Evolutionary conservation across 2,888 invertebrate genomes (phyloP).

Genomic region (Drosophila maculinotata): DNA sequence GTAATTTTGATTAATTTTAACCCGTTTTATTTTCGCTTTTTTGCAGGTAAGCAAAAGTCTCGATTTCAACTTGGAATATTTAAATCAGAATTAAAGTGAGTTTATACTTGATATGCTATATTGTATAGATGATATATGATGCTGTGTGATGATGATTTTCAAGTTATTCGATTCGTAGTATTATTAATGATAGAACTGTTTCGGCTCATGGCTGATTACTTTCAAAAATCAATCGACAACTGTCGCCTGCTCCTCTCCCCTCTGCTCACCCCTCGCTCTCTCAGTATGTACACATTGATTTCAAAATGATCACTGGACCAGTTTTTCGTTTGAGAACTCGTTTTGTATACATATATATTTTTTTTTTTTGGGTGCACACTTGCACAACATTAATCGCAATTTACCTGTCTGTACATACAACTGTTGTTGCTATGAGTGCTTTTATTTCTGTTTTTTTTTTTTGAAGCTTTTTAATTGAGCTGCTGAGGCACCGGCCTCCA

Average conservation of each 20-base stretch:
- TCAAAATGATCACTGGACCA: constrained; percentile 64
- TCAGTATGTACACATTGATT: constrained; percentile 35
- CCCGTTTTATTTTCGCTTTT: neutral
- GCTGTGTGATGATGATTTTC: constrained; percentile 20
- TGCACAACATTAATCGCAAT: constrained; percentile 55
- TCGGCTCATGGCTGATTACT: constrained; percentile 70
- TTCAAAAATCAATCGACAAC: constrained; percentile 55
- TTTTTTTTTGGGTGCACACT: constrained; percentile 50
- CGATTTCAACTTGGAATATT: constrained; percentile 5
- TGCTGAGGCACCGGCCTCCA: constrained; percentile 59
- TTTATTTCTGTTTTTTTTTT: too few species aligned
- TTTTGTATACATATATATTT: constrained; percentile 30
- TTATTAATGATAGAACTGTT: constrained; percentile 57
- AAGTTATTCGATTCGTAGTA: constrained; percentile 18
- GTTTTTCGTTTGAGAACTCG: constrained; percentile 69
- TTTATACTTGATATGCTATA: constrained; percentile 7
- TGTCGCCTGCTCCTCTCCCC: constrained; percentile 12
- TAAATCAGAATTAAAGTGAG: constrained; percentile 28
- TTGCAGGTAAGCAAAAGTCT: constrained; percentile 46
- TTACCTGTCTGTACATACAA: constrained; percentile 31
- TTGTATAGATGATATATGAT: constrained; percentile 21
- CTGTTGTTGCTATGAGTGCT: constrained; percentile 23
- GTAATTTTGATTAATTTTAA: constrained; percentile 18
- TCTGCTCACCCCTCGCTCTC: neutral
- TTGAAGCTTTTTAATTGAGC: constrained; percentile 61